Base-by-base conservation (phyloP, 2,888 invertebrate genomes). In the Ophioninae sp. region DNA sequence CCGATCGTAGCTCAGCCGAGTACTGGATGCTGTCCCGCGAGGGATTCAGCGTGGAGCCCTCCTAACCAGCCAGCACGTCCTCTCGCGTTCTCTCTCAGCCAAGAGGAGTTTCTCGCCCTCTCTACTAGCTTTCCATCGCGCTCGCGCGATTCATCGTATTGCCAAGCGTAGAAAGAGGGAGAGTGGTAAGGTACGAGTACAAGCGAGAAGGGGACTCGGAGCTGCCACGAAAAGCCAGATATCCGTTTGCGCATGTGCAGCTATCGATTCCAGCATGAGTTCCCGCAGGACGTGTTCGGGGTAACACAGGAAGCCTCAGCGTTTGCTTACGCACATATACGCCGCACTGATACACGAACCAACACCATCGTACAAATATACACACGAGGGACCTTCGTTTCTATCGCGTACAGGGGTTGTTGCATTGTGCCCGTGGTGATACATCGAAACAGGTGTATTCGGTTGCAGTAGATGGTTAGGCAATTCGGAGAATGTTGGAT, bases 41-140 rank as follows among this genome's bases (percentile, higher is more conserved):
- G 90, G 91, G 91, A 91, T 91, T 90, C 91, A 91, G 88, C 91
- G 91, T 90, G 91, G 89, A 91, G 90, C 91, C 91, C 89, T 88
- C 85, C 17, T 17, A 86, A 81, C 86, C 74, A 77, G 78, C 30
- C 83, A 30, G 80, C 81, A 78, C 82, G 84, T 84, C 82, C 76
- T 82, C 79, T 73, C 51, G 79, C 76, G 63, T 64, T 76, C 84
- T 82, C 76, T 79, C 84, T 80, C 79, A 23, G 69, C 81, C 78
- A 82, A 30, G 64, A 73, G 64, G 51, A 51, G 69, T 80, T 86
- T 83, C 88, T 88, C 84, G 81, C 85, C 85, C 87, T 85, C 87
- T 82, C 88, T 59, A 63, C 72, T 17, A 67, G 64, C 69, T 72
- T 63, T 67, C 75, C 44, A 67, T 81, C 79, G 82, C 84, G 81